Base-by-base conservation (phyloP, 2,888 invertebrate species). In the Macaria liturata region DNA sequence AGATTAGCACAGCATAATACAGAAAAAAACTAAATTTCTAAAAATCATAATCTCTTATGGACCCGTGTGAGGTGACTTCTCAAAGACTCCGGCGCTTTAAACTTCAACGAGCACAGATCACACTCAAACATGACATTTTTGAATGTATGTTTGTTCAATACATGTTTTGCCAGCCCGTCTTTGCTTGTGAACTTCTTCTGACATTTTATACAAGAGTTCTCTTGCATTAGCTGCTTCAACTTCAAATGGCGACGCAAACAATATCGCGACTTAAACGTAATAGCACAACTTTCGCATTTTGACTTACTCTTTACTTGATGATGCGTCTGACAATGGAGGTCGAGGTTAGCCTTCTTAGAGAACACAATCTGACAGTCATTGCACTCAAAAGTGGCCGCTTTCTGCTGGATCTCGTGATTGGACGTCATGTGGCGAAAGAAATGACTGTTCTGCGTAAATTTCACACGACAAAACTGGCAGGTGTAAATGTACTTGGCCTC, bases 351-450 rank as follows among this genome's bases (percentile, higher is more conserved):
- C 57, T 91, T 91, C 62, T 83, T 88, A 0, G 72, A 78, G 51
- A 91, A 91, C 2, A 89, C 81, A 0, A 88, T 78, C 46, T 87
- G 85, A 60, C 91, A 91, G 0, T 90, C 86, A 55, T 91, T 83
- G 56, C 91, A 91, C 49, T 89, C 80, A 55, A 75, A 91, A 0
- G 83, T 87, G 0, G 86, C 89, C 39, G 84, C 69, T 43, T 80
- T 76, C 59, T 90, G 89, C 66, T 90, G 87, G 0, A 74, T 32
- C 59, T 87, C 83, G 67, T 91, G 91, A 55, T 90, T 91, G 0
- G 90, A 78, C 58, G 83, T 84, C 90, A 91, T 90, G 69, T 91
- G 91, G 64, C 89, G 88, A 54, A 90, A 91, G 65, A 83, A 91
- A 4, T 88, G 87, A 53, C 84, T 89, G 71, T 91, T 91, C 43